These are phyloP conservation scores for Drosophila antonietae DNA, from an alignment of 2,888 invertebrate genomes.

Conservation along the genomic window DNA sequence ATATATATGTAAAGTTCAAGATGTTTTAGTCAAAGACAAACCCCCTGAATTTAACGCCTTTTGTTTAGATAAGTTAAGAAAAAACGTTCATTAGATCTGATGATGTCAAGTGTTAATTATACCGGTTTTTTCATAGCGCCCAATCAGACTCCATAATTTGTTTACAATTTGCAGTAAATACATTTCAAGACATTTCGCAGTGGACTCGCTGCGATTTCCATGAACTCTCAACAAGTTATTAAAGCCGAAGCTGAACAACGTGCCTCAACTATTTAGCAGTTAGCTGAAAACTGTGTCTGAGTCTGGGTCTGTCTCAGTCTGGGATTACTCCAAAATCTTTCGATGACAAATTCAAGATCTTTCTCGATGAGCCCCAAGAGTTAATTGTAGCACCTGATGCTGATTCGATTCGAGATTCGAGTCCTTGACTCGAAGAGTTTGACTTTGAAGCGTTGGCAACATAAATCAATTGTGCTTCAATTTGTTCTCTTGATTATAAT, in stretches of 20 bases:
- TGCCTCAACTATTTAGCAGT: constrained; percentile 48
- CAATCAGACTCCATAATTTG: background rate
- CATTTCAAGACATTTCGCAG: constrained; percentile 17
- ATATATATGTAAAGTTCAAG: background rate
- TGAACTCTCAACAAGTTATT: constrained; percentile 38
- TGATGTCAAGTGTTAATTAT: constrained; percentile 22
- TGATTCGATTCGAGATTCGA: background rate
- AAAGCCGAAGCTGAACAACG: constrained; percentile 34
- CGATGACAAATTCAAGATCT: constrained; percentile 9
- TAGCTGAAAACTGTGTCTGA: background rate
- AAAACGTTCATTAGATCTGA: background rate
- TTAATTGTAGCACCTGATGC: background rate
- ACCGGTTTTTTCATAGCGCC: constrained; percentile 4
- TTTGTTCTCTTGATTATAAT: constrained; percentile 10
- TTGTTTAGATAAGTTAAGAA: background rate
- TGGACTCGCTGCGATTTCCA: constrained; percentile 23
- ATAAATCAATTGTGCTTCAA: constrained; percentile 35
- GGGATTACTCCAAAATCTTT: background rate
- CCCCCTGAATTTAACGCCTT: constrained; percentile 11
- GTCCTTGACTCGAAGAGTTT: constrained; percentile 48
- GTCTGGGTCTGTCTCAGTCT: background rate
- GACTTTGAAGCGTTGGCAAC: constrained; percentile 21
- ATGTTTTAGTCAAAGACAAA: constrained; percentile 22
- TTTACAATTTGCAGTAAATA: background rate
- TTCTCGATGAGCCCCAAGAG: constrained; percentile 10